A percentile compares a stretch with the other conserved stretches of the same genome.
These are phyloP conservation scores for Pseudocheirus occidentalis DNA, from an alignment of 2,797 vertebrate species.

Conservation along the genomic window DNA sequence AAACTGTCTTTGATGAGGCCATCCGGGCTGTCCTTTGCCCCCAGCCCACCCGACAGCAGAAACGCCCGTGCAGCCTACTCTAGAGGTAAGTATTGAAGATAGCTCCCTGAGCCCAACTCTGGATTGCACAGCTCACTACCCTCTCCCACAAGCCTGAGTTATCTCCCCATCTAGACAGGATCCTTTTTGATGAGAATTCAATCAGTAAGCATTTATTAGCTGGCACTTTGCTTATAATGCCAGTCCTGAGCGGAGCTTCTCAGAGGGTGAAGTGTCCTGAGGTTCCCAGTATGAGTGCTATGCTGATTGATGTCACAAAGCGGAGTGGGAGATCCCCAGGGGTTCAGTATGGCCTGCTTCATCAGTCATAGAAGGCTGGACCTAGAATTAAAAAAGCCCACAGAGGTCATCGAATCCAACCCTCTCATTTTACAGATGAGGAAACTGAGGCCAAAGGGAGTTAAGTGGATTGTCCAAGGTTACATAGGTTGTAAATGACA, in stretches of 20 bases:
- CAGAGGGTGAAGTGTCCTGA: not conserved
- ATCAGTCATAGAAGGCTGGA: not conserved
- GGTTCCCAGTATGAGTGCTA: not conserved
- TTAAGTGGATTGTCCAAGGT: not conserved
- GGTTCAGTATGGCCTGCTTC: not conserved
- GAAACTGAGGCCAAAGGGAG: not conserved
- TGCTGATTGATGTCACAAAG: not conserved
- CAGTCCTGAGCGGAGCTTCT: not conserved
- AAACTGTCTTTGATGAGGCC: constrained; percentile 95
- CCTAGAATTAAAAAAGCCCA: not conserved
- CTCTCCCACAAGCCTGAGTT: not conserved
- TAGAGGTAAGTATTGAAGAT: constrained; percentile 82
- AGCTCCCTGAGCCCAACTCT: accelerated
- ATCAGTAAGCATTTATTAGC: not conserved
- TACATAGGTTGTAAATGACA: not conserved
- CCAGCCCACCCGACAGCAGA: constrained; percentile 89
- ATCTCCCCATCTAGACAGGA: not conserved
- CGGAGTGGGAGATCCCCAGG: not conserved
- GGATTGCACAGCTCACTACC: not conserved
- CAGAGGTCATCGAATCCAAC: not conserved
- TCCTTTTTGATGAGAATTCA: not conserved
- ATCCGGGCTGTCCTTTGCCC: constrained; percentile 95
- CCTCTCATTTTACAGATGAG: not conserved
- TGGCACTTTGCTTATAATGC: not conserved
- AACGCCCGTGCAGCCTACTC: constrained; percentile 88